Evolutionary conservation across 1,140 invertebrate species (phyloP).

Genomic region (Macrobrachium rosenbergii): DNA sequence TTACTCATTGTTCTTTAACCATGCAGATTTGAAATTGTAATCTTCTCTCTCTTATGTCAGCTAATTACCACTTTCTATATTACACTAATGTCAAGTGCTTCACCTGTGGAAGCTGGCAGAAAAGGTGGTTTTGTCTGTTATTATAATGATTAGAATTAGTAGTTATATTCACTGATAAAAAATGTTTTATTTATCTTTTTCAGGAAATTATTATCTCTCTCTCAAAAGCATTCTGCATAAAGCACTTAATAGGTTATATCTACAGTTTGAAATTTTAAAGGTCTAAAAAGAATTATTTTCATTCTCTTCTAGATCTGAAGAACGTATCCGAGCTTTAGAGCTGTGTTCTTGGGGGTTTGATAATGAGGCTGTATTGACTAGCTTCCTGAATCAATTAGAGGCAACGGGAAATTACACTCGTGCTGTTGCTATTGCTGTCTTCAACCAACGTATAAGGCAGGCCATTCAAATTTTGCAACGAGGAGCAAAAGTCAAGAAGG

Average conservation of each 20-base stretch:
- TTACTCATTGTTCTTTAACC: no score
- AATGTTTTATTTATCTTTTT: no score
- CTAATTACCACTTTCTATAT: no score
- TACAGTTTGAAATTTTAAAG: not conserved
- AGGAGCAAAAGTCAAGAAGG: constrained; percentile 73
- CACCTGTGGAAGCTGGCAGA: no score
- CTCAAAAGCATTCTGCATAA: no score
- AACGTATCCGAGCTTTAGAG: constrained; percentile 83
- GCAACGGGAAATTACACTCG: constrained; percentile 77
- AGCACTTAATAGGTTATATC: not conserved
- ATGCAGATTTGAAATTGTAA: no score
- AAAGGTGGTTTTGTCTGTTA: no score
- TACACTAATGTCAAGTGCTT: no score
- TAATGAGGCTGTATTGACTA: constrained; percentile 44
- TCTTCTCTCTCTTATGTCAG: no score
- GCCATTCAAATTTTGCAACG: constrained; percentile 85
- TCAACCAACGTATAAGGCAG: constrained; percentile 85
- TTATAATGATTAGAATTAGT: no score
- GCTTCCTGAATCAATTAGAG: constrained; percentile 70
- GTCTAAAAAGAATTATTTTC: not conserved
- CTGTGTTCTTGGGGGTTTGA: constrained; percentile 90
- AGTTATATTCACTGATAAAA: no score
- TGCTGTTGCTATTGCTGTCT: constrained; percentile 91
- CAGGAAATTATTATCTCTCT: no score
- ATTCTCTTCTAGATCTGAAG: constrained; percentile 76